These are phyloP conservation scores for Pipa parva DNA, from an alignment of 2,113 vertebrate genomes.

Conservation along the genomic window DNA sequence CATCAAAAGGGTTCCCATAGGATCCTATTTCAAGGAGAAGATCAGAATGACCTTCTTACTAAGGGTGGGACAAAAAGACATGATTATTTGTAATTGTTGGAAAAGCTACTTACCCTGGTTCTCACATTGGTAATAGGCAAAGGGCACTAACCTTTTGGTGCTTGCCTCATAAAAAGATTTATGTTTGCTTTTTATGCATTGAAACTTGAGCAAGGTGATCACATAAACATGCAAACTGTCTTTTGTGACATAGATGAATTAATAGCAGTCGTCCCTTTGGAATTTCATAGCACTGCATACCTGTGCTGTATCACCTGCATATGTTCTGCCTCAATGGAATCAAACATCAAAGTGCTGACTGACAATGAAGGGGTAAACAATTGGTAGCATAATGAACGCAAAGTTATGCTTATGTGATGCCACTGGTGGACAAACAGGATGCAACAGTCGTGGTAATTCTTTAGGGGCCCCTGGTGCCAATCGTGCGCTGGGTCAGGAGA, in stretches of 20 bases:
- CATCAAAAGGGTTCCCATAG: slow-evolving; percentile 38
- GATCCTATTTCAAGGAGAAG: slow-evolving; percentile 34
- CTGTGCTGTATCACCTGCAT: too few species aligned
- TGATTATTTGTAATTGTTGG: slow-evolving; percentile 27
- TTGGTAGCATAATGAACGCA: too few species aligned
- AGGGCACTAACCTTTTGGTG: slow-evolving; percentile 20
- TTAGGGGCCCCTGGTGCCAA: too few species aligned
- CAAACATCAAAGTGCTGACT: too few species aligned
- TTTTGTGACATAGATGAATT: not conserved
- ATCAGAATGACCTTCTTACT: slow-evolving; percentile 11
- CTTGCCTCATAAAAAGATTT: slow-evolving; percentile 8
- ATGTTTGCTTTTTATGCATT: not conserved
- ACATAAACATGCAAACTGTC: not conserved
- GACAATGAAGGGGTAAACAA: too few species aligned
- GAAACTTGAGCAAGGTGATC: slow-evolving; percentile 6
- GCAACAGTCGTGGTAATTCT: too few species aligned
- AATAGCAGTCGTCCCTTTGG: too few species aligned
- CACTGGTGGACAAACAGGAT: too few species aligned
- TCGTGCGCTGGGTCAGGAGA: too few species aligned
- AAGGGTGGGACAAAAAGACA: slow-evolving; percentile 20
- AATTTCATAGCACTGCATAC: too few species aligned
- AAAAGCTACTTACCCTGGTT: slow-evolving; percentile 11
- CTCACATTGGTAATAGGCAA: slow-evolving; percentile 27
- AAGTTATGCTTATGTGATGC: too few species aligned
- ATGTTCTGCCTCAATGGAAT: too few species aligned